Evolutionary conservation across 1,140 invertebrate genomes (phyloP).

Genomic region (Theocolax elegans): DNA sequence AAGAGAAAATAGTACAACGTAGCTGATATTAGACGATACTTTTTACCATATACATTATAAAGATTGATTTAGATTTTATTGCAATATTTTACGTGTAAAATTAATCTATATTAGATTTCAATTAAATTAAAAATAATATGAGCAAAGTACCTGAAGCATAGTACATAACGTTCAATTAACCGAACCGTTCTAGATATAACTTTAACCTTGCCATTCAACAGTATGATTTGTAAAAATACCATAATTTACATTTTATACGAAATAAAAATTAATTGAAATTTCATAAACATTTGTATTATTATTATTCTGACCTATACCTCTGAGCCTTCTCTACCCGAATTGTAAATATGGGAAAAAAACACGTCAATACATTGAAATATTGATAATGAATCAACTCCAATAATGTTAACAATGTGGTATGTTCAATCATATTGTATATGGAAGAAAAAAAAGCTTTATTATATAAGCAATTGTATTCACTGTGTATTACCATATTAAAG

Average conservation of each 20-base stretch:
- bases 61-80: conserved; percentile 1
- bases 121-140: conserved; percentile 38
- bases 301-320: too few relatives aligned
- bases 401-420: too few relatives aligned
- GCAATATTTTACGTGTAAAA: neutral
- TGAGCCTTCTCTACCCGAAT: too few relatives aligned
- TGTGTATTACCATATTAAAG: neutral
- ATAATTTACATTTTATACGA: conserved; percentile 29
- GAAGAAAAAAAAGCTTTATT: too few relatives aligned
- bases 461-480: too few relatives aligned
- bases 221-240: conserved; percentile 38
- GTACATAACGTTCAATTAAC: conserved; percentile 45
- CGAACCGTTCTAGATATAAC: conserved; percentile 35
- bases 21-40: conserved; percentile 10
- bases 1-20: conserved; percentile 21
- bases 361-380: too few relatives aligned
- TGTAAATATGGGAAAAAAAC: too few relatives aligned
- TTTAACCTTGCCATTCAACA: conserved; percentile 37
- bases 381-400: too few relatives aligned
- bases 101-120: conserved; percentile 33
- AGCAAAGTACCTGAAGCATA: conserved; percentile 52
- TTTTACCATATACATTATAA: conserved; percentile 15
- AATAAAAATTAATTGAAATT: too few relatives aligned
- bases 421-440: too few relatives aligned
- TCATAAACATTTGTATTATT: too few relatives aligned